Percentiles rank a stretch among this genome's conserved stretches.
Evolutionary conservation across 1,140 invertebrate genomes (phyloP).

Genomic region (Ceratitis capitata): DNA sequence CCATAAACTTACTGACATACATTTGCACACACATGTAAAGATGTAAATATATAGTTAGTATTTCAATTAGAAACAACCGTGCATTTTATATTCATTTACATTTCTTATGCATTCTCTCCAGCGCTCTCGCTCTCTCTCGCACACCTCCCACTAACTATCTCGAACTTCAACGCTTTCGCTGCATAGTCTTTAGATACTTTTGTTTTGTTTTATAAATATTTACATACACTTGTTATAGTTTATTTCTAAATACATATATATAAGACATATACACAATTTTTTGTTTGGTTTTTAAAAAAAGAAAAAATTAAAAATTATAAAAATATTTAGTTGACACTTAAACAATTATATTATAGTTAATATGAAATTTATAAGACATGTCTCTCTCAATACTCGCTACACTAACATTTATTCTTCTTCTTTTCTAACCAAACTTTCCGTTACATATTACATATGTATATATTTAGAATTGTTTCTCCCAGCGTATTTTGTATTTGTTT

Average conservation of each 20-base stretch:
- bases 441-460: conserved; percentile 35
- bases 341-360: not conserved
- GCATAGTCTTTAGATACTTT: not conserved
- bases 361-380: not conserved
- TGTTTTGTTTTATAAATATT: not conserved
- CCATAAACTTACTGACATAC: not conserved
- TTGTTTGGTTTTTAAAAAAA: not conserved
- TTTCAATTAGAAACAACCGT: conserved; percentile 39
- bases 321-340: conserved; percentile 6
- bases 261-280: not conserved
- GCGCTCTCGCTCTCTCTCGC: not conserved
- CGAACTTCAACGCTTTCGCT: not conserved
- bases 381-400: not conserved
- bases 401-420: not conserved
- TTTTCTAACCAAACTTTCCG: conserved; percentile 6
- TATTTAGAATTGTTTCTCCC: conserved; percentile 37
- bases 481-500: not conserved
- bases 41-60: conserved; percentile 5
- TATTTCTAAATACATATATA: not conserved
- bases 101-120: not conserved
- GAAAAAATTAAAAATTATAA: not conserved
- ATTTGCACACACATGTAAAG: not conserved
- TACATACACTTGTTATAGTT: conserved; percentile 10
- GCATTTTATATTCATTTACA: conserved; percentile 14
- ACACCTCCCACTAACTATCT: not conserved